Conservation (phyloP, 2,888 invertebrate genomes). For the Archips crataeganus region DNA sequence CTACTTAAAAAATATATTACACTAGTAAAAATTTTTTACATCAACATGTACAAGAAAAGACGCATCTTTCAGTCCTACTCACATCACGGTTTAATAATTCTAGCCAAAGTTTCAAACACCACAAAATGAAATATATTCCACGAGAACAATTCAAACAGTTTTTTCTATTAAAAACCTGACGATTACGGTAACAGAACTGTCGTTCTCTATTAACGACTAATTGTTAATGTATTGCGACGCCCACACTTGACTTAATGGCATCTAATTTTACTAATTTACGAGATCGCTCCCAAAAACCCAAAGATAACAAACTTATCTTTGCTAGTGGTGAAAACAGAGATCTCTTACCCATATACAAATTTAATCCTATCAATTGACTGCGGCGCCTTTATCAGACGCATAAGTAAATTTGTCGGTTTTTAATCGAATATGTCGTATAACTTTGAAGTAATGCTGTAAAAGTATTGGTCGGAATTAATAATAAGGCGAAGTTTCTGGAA, state of each 20-base stretch:
- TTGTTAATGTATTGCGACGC: conserved; percentile 34
- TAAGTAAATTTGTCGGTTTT: conserved; percentile 12
- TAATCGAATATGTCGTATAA: conserved; percentile 39
- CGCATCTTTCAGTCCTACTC: no score
- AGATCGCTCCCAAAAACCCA: conserved; percentile 32
- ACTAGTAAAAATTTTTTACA: no score
- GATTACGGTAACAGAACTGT: conserved; percentile 5
- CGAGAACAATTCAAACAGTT: neutral
- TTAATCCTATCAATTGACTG: neutral
- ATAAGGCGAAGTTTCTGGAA: conserved; percentile 3
- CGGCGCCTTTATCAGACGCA: conserved; percentile 4
- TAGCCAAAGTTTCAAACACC: neutral
- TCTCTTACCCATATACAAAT: neutral
- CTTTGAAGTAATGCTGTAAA: conserved; percentile 35
- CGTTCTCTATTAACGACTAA: conserved; percentile 30
- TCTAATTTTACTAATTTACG: conserved; percentile 36
- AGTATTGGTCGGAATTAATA: conserved; percentile 30
- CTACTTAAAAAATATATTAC: no score
- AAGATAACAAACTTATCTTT: conserved; percentile 21
- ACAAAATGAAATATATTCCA: neutral
- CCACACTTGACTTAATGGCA: conserved; percentile 26
- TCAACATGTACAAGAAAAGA: no score
- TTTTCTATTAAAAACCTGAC: conserved; percentile 3
- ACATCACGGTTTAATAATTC: no score
- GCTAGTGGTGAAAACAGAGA: neutral